Evolutionary conservation across 2,113 vertebrate genomes (phyloP).

Genomic region (Regulus satrapa): DNA sequence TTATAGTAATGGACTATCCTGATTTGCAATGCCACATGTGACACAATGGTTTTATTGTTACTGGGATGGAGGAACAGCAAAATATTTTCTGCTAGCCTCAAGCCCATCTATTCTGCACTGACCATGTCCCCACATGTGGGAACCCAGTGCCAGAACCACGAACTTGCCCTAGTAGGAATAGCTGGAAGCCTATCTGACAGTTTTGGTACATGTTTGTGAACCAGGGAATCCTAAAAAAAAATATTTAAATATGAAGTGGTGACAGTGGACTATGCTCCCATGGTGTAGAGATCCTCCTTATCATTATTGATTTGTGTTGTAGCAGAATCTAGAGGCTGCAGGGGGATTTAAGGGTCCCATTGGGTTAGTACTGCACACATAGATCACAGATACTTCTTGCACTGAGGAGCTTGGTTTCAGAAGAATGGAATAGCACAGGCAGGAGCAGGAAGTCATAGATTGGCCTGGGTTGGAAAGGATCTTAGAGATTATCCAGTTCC

Average conservation of each 20-base stretch:
- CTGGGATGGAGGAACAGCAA: neutral
- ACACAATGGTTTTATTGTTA: neutral
- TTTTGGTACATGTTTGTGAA: neutral
- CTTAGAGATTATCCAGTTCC: neutral
- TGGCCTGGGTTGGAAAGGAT: neutral
- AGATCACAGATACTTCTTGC: neutral
- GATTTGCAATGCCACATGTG: neutral
- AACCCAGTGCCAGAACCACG: too few species aligned
- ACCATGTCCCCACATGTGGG: neutral
- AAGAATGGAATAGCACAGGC: neutral
- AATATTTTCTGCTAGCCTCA: neutral
- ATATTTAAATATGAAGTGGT: neutral
- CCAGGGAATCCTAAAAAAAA: neutral
- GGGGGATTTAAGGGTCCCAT: neutral
- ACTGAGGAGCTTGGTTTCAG: neutral
- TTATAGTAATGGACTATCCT: neutral
- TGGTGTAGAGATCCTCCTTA: neutral
- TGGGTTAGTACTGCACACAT: neutral
- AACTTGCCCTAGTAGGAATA: neutral
- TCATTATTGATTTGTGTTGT: neutral
- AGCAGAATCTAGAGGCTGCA: neutral
- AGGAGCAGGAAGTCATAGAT: neutral
- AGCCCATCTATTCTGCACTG: neutral
- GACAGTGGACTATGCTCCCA: neutral
- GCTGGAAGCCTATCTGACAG: neutral